These are phyloP conservation scores for Cylas formicarius DNA, from an alignment of 1,140 invertebrate species.

Conservation along the genomic window DNA sequence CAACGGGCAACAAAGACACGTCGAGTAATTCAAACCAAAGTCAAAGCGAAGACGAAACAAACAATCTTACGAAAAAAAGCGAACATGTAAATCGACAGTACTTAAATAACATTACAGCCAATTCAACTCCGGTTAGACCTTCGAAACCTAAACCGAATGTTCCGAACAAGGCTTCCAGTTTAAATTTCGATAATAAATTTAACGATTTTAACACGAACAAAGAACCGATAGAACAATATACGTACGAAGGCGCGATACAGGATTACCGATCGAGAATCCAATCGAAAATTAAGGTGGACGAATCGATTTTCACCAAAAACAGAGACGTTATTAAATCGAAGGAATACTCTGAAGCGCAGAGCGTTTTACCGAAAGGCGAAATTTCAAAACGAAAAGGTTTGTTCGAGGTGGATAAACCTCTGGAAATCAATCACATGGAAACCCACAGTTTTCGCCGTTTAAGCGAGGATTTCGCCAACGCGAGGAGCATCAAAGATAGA, in stretches of 20 bases:
- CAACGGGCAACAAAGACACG: constrained; percentile 25
- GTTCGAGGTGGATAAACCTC: constrained; percentile 58
- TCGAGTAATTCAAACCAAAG: constrained; percentile 32
- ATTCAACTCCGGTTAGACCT: constrained; percentile 2
- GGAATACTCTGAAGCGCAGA: constrained; percentile 45
- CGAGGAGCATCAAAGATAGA: constrained; percentile 64
- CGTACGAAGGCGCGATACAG: constrained; percentile 78
- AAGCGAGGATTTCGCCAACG: constrained; percentile 53
- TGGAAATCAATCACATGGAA: constrained; percentile 36
- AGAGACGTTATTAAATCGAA: constrained; percentile 41
- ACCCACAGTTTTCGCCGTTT: constrained; percentile 42
- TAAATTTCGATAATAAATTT: constrained; percentile 14
- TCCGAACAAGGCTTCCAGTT: constrained; percentile 4
- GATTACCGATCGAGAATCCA: constrained; percentile 67
- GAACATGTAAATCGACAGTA: not conserved
- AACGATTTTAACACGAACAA: constrained; percentile 42
- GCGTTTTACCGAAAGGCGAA: constrained; percentile 63
- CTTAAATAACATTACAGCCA: constrained; percentile 13
- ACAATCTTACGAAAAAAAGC: not conserved
- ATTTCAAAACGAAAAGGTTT: constrained; percentile 74
- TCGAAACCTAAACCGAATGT: constrained; percentile 16
- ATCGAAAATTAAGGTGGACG: constrained; percentile 45
- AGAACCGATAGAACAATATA: constrained; percentile 66
- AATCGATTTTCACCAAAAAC: constrained; percentile 30
- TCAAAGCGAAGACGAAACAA: constrained; percentile 36